Base-by-base conservation (phyloP, 1,140 invertebrate species). In the Paramacrobiotus metropolitanus region DNA sequence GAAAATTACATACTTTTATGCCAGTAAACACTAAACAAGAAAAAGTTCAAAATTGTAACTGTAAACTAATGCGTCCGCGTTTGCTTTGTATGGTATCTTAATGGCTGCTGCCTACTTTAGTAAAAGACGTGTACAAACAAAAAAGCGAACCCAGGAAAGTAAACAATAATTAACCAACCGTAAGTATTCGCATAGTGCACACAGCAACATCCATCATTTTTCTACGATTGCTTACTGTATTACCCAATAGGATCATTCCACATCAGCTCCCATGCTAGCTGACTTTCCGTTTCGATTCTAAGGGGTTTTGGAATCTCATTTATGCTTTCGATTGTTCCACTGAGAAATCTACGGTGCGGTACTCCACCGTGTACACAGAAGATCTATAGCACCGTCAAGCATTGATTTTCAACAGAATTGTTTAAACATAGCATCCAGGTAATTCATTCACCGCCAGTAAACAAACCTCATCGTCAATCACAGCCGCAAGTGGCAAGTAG, bases 321-420 rank as follows among this genome's bases (percentile, higher is more conserved):
- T 70, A 78, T 64, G 67, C 69, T 60, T 74, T 72, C 62, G 71
- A 75, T 64, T 75, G 75, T 68, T 70, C 80, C 68, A 29, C 59
- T 24, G 76, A 69, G 77, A 76, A 80, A 21, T 62, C 63, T 65
- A 21, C 81, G 79, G 15, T 80, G 80, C 18, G 82, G 82, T 59
- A 84, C 82, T 2, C 83, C 83, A 24, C 83, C 83, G 71, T 85
- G 83, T 60, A 79, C 81, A 73, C 82, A 84, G 68, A 83, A 83
- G 64, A 83, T 75, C 79, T 81, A 67, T 29, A 67, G 67, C 59
- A 59, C 63, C 62, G 61, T 29, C 20, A 65, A 59, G 29, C 21
- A 60, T 48, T 31, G 29, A 9, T 44, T 2, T 60, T 20, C 4
- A 60, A 64, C 31, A 28, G 40, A 62, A 20, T 24, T 34, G 18